Evolutionary conservation across 2,113 vertebrate genomes (phyloP).

Genomic region (Ptyas mucosa): DNA sequence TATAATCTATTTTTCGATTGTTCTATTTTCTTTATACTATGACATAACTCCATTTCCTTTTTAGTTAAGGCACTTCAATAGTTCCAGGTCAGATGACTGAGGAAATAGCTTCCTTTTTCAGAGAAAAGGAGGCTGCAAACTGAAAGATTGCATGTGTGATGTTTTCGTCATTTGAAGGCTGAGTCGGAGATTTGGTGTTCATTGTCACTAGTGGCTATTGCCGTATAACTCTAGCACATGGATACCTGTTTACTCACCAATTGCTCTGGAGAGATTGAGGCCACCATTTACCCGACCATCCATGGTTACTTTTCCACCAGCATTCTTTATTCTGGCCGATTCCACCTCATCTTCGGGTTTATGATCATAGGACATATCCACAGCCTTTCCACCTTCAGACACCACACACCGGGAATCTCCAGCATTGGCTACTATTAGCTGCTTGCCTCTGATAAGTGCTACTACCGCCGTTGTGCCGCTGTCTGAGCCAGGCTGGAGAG

Average conservation of each 20-base stretch:
- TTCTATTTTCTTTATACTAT: neutral
- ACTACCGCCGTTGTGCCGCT: constrained; percentile 96
- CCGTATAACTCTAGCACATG: neutral
- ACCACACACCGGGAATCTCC: constrained; percentile 97
- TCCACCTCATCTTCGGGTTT: constrained; percentile 97
- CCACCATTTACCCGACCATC: constrained; percentile 95
- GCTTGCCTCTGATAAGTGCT: constrained; percentile 91
- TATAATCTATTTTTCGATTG: neutral
- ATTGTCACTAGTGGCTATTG: too few relatives aligned
- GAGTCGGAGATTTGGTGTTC: too few relatives aligned
- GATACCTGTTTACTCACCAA: constrained; percentile 73
- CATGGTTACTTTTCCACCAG: constrained; percentile 97
- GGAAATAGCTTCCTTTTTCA: neutral
- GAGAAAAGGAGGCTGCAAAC: neutral
- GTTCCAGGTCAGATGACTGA: neutral
- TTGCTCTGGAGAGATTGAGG: constrained; percentile 94
- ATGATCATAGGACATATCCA: constrained; percentile 98
- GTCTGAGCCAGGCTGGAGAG: constrained; percentile 88
- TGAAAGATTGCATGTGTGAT: neutral
- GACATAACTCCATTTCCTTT: neutral
- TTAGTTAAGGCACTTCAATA: neutral
- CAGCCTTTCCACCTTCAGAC: constrained; percentile 86
- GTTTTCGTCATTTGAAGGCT: neutral
- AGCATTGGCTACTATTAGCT: constrained; percentile 95
- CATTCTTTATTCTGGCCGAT: constrained; percentile 92